Percentiles rank a stretch among this genome's conserved stretches.
These are phyloP conservation scores for Drosophila orosa DNA, from an alignment of 1,140 invertebrate genomes.

Conservation along the genomic window DNA sequence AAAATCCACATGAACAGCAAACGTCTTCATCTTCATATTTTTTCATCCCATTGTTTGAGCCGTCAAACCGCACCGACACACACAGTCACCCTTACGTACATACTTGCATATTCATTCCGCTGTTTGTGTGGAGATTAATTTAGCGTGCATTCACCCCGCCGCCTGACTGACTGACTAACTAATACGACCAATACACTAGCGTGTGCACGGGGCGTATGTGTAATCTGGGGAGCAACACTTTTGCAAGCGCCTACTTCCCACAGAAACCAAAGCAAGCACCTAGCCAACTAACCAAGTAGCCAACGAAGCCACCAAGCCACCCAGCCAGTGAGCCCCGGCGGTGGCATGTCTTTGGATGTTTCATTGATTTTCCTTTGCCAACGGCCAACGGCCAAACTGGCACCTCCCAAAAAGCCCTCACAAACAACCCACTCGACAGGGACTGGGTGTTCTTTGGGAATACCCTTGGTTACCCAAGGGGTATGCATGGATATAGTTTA, in stretches of 20 bases:
- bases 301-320: constrained; percentile 4
- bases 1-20: constrained; percentile 3
- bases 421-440: constrained; percentile 14
- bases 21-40: constrained; percentile 22
- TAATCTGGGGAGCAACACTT: constrained; percentile 55
- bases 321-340: constrained; percentile 11
- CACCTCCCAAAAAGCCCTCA: constrained; percentile 8
- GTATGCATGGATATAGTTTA: not conserved
- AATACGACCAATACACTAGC: constrained; percentile 32
- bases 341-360: constrained; percentile 51
- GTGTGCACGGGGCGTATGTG: constrained; percentile 56
- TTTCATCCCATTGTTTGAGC: constrained; percentile 43
- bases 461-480: constrained; percentile 17
- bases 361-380: constrained; percentile 55
- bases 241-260: constrained; percentile 57
- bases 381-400: constrained; percentile 16
- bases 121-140: constrained; percentile 58
- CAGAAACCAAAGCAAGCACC: constrained; percentile 22
- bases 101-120: constrained; percentile 39
- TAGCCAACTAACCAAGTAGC: constrained; percentile 20
- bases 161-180: constrained; percentile 48
- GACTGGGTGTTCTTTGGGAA: constrained; percentile 24
- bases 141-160: constrained; percentile 71
- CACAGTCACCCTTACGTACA: not conserved
- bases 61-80: constrained; percentile 23